These are phyloP conservation scores for Danaus plexippus DNA, from an alignment of 1,140 invertebrate species.

Conservation along the genomic window DNA sequence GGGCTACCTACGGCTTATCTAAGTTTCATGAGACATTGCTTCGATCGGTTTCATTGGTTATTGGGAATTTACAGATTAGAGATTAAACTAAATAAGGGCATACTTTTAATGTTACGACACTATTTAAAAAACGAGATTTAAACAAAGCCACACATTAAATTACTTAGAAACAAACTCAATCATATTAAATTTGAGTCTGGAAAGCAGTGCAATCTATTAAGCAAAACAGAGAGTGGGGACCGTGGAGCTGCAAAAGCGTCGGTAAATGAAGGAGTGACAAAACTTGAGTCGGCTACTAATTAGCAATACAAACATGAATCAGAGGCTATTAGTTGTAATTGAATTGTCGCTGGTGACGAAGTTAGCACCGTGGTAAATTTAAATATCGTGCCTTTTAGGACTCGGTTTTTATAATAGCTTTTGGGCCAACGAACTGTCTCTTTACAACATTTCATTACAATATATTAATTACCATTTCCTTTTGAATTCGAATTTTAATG, in stretches of 20 bases:
- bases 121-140: too few relatives aligned
- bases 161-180: too few relatives aligned
- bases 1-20: slow-evolving; percentile 41
- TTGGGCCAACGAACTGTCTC: slow-evolving; percentile 21
- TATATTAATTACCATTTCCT: slow-evolving; percentile 4
- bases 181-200: slow-evolving; percentile 32
- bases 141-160: too few relatives aligned
- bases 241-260: slow-evolving; percentile 33
- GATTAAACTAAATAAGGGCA: slow-evolving; percentile 1
- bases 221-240: slow-evolving; percentile 36
- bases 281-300: slow-evolving; percentile 67
- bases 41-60: slow-evolving; percentile 17
- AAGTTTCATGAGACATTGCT: slow-evolving; percentile 36
- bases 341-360: slow-evolving; percentile 62
- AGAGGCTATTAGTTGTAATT: slow-evolving; percentile 71
- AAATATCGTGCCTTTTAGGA: slow-evolving; percentile 61
- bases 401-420: slow-evolving; percentile 37
- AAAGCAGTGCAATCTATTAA: slow-evolving; percentile 49
- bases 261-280: slow-evolving; percentile 64
- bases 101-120: too few relatives aligned
- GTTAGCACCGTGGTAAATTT: slow-evolving; percentile 60
- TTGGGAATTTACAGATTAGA: slow-evolving; percentile 10
- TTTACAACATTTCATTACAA: slow-evolving; percentile 27
- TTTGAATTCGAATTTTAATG: too few relatives aligned
- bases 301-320: slow-evolving; percentile 72